Base-by-base conservation (phyloP, 1,140 invertebrate genomes). In the Drosophila persimilis region DNA sequence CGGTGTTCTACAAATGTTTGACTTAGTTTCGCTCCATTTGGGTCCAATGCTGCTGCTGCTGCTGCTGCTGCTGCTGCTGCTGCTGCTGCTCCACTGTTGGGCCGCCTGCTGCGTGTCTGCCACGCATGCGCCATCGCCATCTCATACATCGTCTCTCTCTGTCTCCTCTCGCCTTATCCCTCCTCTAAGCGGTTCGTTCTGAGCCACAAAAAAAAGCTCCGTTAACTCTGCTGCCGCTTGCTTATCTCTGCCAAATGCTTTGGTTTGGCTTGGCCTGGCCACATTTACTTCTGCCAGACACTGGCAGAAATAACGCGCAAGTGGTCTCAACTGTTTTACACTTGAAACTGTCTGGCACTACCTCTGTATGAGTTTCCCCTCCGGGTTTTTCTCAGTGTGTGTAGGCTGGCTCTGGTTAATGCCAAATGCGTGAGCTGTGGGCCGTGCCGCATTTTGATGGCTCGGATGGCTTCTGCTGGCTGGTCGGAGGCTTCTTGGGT, bases 351-450 rank as follows among this genome's bases (percentile, higher is more conserved):
- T 17, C 17, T 17, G 17, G 17, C 17, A 17, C 1, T 20, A 20
- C 20, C 20, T 20, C 20, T 20, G 2, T 20, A 20, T 20, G 20
- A 20, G 2, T 20, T 20, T 24, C 2, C 13, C 22, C 0, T 0
- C 0, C 5, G 7, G 0, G 4, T 11, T 46, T 29, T 17, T 53
- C 6, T 0, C 22, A 63, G 71, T 74, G 70, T 31, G 11, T 39
- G 53, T 47, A 22, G 51, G 52, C 46, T 13, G 47, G 17, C 73
- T 47, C 24, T 52, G 55, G 52, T 77, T 85, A 85, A 84, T 85
- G 74, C 81, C 78, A 72, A 86, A 88, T 88, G 81, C 81, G 83
- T 86, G 83, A 88, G 74, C 63, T 83, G 81, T 78, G 83, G 81
- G 83, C 77, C 59, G 78, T 67, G 63, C 81, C 74, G 59, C 65